phyloP scores from a whole-genome alignment of 2,888 invertebrate species.

The Oscheius sp. region DNA sequence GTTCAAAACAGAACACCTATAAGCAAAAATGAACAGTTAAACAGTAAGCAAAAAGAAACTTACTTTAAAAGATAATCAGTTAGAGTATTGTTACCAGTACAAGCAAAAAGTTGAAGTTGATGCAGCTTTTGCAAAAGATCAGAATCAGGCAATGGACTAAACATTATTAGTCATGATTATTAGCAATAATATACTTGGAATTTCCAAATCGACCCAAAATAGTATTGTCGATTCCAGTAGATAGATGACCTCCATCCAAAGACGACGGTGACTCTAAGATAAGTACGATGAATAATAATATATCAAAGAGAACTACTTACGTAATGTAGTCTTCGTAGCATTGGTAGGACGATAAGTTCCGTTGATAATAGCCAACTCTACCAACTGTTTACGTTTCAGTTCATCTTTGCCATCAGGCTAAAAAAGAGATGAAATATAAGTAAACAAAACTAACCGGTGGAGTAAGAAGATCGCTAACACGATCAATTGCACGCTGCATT shows the following conservation, averaged over 20 bases:
- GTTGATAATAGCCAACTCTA: constrained; percentile 99
- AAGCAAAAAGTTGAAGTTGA: background rate
- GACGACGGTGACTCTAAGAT: constrained; percentile 7
- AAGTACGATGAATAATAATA: too few relatives aligned
- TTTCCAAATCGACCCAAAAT: background rate
- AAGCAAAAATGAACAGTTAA: background rate
- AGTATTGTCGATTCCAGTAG: background rate
- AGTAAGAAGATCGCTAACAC: constrained; percentile 94
- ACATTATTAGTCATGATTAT: too few relatives aligned
- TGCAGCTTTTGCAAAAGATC: constrained; percentile 18
- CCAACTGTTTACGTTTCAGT: constrained; percentile 96
- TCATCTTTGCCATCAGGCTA: constrained; percentile 99
- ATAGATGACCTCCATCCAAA: background rate
- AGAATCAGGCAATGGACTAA: background rate
- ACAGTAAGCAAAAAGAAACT: background rate
- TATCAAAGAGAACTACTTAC: too few relatives aligned
- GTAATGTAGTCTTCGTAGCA: constrained; percentile 30
- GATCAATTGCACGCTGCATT: constrained; percentile 90
- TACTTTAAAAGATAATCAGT: constrained; percentile 2
- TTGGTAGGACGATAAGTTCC: constrained; percentile 86
- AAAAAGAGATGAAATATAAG: constrained; percentile 1
- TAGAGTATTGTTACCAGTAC: background rate
- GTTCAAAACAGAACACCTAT: background rate
- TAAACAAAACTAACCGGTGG: constrained; percentile 80
- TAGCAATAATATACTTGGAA: background rate